These are phyloP conservation scores for Ochropleura leucogaster DNA, from an alignment of 2,888 invertebrate genomes.

Conservation along the genomic window DNA sequence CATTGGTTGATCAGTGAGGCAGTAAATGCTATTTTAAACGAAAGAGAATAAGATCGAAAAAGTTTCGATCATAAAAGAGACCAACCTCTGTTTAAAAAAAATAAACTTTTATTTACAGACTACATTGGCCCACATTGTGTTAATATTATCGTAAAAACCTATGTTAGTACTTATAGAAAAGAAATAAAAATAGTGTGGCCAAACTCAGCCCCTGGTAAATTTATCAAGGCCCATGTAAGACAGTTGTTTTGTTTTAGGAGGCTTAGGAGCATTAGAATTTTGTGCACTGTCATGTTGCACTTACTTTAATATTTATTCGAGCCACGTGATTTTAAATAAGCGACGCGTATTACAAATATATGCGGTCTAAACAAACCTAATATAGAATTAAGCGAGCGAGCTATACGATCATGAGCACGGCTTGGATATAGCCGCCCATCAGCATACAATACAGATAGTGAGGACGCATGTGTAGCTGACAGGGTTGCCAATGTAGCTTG, in stretches of 20 bases:
- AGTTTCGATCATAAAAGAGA: neutral
- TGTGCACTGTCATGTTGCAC: conserved; percentile 24
- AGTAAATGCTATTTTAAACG: neutral
- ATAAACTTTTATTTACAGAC: too few species aligned
- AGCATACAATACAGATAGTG: conserved; percentile 52
- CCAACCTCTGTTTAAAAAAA: neutral
- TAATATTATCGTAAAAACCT: too few species aligned
- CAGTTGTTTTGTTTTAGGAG: too few species aligned
- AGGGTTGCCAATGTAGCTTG: conserved; percentile 25
- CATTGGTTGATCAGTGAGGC: neutral
- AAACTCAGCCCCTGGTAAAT: too few species aligned
- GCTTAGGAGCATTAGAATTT: neutral
- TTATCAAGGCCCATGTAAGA: too few species aligned
- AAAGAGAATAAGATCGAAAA: neutral
- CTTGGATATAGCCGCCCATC: conserved; percentile 36
- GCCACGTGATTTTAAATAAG: conserved; percentile 31
- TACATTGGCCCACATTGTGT: too few species aligned
- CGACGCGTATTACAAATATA: conserved; percentile 48
- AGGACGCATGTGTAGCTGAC: conserved; percentile 1
- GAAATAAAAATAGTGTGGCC: too few species aligned
- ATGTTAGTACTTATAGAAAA: too few species aligned
- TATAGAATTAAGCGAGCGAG: conserved; percentile 52
- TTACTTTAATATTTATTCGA: conserved; percentile 28
- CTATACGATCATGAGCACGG: conserved; percentile 41
- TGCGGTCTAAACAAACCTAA: conserved; percentile 51